phyloP scores from a whole-genome alignment of 2,888 invertebrate genomes.

The Tupiocoris notatus region DNA sequence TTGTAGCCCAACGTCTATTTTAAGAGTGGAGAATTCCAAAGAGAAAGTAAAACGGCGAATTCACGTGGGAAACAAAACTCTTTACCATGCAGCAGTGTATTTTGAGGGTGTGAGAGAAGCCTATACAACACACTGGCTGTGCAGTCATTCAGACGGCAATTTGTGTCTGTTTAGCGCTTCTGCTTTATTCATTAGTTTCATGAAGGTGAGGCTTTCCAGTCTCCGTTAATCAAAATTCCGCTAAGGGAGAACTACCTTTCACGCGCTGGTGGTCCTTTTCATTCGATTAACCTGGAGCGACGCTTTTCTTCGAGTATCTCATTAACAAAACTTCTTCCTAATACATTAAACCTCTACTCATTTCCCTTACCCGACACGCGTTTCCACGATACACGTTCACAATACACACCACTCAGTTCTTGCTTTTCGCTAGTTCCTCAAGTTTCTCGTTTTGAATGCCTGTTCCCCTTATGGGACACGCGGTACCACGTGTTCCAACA shows the following conservation, averaged over 20 bases:
- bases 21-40: no score
- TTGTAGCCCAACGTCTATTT: no score
- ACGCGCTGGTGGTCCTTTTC: slow-evolving; percentile 6
- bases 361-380: no score
- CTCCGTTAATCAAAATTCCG: slow-evolving; percentile 10
- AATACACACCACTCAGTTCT: no score
- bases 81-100: background rate
- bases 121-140: background rate
- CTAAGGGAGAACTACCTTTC: slow-evolving; percentile 13
- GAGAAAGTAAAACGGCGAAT: no score
- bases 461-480: background rate
- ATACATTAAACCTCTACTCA: background rate
- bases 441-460: background rate
- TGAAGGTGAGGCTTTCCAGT: background rate
- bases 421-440: no score
- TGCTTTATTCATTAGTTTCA: background rate
- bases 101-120: background rate
- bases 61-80: no score
- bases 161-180: slow-evolving; percentile 18
- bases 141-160: slow-evolving; percentile 12
- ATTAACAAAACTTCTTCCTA: background rate
- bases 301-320: background rate
- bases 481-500: no score
- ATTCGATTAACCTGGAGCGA: slow-evolving; percentile 11
- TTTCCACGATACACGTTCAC: no score